Base-by-base conservation (phyloP, 1,140 invertebrate species). In the Euwallacea fornicatus region DNA sequence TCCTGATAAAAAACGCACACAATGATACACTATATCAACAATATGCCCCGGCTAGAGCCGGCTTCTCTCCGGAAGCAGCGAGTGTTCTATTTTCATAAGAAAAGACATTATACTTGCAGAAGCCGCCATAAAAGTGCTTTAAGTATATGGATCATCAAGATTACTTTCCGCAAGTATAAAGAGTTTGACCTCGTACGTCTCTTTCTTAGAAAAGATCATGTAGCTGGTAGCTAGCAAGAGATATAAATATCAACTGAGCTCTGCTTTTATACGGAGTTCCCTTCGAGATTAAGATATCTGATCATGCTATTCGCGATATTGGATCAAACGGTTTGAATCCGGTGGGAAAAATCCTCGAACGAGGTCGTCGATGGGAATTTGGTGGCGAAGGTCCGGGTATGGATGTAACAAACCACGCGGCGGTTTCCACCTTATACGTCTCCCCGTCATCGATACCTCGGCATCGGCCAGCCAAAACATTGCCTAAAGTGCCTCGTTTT, bases 111-210 rank as follows among this genome's bases (percentile, higher is more conserved):
- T 43, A 43, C 59, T 43, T 21, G 59, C 33, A 61, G 15, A 8
- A 11, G 59, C 33, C 8, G 59, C 59, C 42, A 61, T 61, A 61
- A 61, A 61, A 61, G 59, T 42, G 59, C 42, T 61, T 42, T 61
- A 61, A 61, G 59, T 43, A 21, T 61, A 61, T 61, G 59, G 59
- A 61, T 61, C 59, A 61, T 61, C 59, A 41, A 61, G 59, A 61
- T 61, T 61, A 61, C 59, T 61, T 61, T 50, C 10, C 11, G n/a
- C 59, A 61, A 61, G 59, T 61, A 61, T 41, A 61, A 61, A 61
- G 59, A 61, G 59, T 61, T 61, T 61, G 59, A 61, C 59, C 59
- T 16, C 59, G 42, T 61, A 61, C 33, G 42, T 61, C 59, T 61
- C 59, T 61, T 42, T n/a, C 21, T 21, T 61, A 43, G 21, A 61